Conservation (phyloP, 2,888 invertebrate species). For the Coelopa pilipes region DNA sequence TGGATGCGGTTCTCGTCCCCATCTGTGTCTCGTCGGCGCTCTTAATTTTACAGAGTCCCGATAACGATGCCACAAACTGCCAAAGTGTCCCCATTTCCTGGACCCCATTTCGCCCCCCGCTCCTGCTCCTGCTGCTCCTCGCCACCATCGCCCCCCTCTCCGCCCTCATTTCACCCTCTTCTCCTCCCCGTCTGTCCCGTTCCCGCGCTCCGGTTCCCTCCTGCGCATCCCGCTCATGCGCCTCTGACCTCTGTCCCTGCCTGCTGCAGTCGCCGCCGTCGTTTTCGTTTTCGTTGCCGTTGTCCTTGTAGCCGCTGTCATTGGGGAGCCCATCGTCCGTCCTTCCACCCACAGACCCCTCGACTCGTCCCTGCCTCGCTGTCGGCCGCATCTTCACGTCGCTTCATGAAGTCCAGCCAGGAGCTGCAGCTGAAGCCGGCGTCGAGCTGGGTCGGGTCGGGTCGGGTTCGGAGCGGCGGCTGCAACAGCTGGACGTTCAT, state of each 20-base stretch:
- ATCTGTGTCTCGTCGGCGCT: background rate
- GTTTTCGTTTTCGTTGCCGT: background rate
- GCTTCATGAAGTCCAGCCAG: background rate
- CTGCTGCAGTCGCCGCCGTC: no score
- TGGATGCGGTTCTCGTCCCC: no score
- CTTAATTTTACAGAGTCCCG: conserved; percentile 14
- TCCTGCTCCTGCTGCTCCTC: no score
- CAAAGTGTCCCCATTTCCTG: conserved; percentile 19
- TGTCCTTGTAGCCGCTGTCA: background rate
- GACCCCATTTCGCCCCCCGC: background rate
- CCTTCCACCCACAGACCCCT: no score
- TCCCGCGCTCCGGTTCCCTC: no score
- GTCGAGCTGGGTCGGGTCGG: no score
- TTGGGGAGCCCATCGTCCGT: background rate
- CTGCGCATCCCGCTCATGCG: no score
- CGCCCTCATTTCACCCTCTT: no score
- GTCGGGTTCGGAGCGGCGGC: background rate
- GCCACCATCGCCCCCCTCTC: no score
- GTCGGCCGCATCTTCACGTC: background rate
- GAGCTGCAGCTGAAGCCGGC: conserved; percentile 2
- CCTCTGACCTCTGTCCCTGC: no score
- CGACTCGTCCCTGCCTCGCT: background rate
- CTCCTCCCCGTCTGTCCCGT: no score
- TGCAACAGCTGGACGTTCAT: conserved; percentile 20
- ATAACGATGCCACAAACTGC: conserved; percentile 27